phyloP scores from a whole-genome alignment of 2,113 vertebrate genomes.

The Columba janthina region DNA sequence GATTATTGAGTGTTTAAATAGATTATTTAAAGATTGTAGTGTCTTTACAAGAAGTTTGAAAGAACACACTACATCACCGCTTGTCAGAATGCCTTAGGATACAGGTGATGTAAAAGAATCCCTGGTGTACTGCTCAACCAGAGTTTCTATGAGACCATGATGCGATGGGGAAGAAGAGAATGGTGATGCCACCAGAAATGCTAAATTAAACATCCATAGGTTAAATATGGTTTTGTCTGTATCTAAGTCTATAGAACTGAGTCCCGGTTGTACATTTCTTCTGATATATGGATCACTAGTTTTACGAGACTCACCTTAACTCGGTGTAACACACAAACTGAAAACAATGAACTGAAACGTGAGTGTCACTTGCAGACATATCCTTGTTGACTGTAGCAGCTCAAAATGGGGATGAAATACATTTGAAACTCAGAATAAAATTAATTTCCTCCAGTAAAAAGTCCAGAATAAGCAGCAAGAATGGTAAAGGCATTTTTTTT shows the following conservation, averaged over 20 bases:
- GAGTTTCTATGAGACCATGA: neutral
- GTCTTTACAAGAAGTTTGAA: neutral
- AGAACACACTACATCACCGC: neutral
- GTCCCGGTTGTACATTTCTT: neutral
- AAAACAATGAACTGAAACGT: neutral
- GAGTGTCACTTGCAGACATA: fast-evolving
- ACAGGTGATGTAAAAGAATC: neutral
- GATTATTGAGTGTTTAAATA: neutral
- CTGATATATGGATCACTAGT: neutral
- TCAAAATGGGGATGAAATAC: neutral
- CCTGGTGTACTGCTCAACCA: neutral
- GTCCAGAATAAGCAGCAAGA: neutral
- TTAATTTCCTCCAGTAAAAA: neutral
- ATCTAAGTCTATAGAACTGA: neutral
- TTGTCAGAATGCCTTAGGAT: neutral
- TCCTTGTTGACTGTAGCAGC: neutral
- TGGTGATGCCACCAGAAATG: neutral
- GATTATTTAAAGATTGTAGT: neutral
- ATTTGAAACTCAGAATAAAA: neutral
- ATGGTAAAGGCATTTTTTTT: neutral
- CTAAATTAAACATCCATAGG: neutral
- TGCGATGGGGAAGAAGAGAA: neutral
- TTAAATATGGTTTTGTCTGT: neutral
- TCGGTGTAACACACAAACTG: neutral
- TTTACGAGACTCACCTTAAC: neutral